Base-by-base conservation (phyloP, 92 coral and sea anemone species). In the Nematostella vectensis region DNA sequence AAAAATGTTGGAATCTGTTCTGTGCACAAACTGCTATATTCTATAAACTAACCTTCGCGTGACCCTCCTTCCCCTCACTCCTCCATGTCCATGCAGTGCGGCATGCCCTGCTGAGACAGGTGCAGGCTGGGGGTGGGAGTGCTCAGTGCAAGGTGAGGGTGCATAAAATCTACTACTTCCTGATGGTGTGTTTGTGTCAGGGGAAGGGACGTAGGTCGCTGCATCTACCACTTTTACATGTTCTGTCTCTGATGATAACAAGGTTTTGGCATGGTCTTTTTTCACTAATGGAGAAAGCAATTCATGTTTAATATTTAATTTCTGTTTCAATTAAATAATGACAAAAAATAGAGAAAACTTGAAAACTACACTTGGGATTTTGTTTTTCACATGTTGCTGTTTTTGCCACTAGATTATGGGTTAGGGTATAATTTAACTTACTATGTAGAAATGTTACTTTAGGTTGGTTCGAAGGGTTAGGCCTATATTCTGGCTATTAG, bases 171-270 rank as follows among this genome's bases (percentile, higher is more conserved):
- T 39, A 29, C 47, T 58, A 21, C 25, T 25, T 12, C 19, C 18
- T 26, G 57, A 52, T 29, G 79, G 39, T 2, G 25, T 52, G 47
- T 27, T 23, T 24, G 57, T 47, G 4, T 72, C 79, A 58, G 95
- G 95, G 2, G 95, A 85, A 0, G 95, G 95, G n/a, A 81, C 50
- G 44, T 91, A 91, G 29, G 83, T 81, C 62, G 56, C 65, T 25
- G 96, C 75, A 62, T 91, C 98, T 23, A 87, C 95, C 4, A 91
- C 98, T 66, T 87, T 91, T 0, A 91, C 93, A 31, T 81, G 87
- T 50, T 86, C 77, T 31, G 89, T 89, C 65, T 89, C 97, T 31
- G 55, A 77, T 25, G 98, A 89, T 18, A 66, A 48, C 31, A 85
- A 58, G 9, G 75, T 30, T 57, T 83, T 70, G 19, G 88, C 68